A percentile compares a stretch with the other conserved stretches of the same genome.
Evolutionary conservation across 1,140 invertebrate species (phyloP).

Genomic region (Drosophila aff.): DNA sequence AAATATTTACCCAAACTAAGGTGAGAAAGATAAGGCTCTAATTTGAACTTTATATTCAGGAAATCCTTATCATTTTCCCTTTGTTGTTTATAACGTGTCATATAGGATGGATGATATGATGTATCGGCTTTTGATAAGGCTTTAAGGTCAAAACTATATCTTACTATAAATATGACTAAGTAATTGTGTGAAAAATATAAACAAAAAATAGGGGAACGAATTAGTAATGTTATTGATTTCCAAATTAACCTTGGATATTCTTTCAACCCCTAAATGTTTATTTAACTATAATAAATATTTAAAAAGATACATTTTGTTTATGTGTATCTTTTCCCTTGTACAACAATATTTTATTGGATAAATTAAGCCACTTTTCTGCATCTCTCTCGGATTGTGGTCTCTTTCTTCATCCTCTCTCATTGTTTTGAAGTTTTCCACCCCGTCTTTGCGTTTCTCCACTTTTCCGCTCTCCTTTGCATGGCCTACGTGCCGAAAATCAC

Average conservation of each 20-base stretch:
- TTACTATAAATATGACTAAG: not conserved
- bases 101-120: not conserved
- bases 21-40: not conserved
- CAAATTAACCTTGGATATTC: not conserved
- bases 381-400: constrained; percentile 1
- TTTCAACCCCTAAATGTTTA: not conserved
- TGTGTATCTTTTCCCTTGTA: constrained; percentile 7
- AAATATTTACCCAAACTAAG: not conserved
- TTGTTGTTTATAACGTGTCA: constrained; percentile 11
- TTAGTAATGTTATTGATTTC: not conserved
- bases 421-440: constrained; percentile 39
- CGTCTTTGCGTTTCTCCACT: constrained; percentile 21
- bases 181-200: not conserved
- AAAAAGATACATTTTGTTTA: not conserved
- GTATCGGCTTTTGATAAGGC: constrained; percentile 12
- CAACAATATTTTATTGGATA: constrained; percentile 10
- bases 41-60: not conserved
- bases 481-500: constrained; percentile 81
- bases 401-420: constrained; percentile 18
- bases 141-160: constrained; percentile 8
- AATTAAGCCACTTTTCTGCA: not conserved
- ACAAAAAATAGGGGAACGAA: not conserved
- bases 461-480: constrained; percentile 48
- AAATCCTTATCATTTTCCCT: not conserved
- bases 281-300: not conserved